Conservation (phyloP, 1,140 invertebrate genomes). For the Papilio glaucus region DNA sequence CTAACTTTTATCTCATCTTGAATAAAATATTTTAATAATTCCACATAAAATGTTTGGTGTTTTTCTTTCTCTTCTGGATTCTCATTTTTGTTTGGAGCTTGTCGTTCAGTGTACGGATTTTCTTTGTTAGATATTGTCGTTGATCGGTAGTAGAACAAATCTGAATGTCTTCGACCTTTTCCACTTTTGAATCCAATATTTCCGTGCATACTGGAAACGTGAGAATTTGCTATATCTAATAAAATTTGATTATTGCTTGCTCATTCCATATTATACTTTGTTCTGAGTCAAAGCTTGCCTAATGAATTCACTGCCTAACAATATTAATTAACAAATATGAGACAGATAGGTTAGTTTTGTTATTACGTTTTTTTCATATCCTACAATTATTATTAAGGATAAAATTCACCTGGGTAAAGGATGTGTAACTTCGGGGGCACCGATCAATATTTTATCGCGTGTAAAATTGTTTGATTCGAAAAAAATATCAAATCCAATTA, state of each 20-base stretch:
- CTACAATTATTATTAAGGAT: too few species aligned
- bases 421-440: constrained; percentile 84
- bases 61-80: constrained; percentile 59
- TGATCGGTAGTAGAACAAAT: background rate
- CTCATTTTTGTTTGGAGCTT: constrained; percentile 42
- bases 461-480: constrained; percentile 87
- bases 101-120: background rate
- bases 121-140: constrained; percentile 29
- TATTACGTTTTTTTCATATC: too few species aligned
- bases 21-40: constrained; percentile 68
- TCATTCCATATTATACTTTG: too few species aligned
- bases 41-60: constrained; percentile 66
- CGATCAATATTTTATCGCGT: constrained; percentile 86
- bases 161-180: constrained; percentile 29
- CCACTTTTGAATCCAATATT: constrained; percentile 54
- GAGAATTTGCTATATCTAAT: background rate
- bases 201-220: constrained; percentile 57
- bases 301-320: too few species aligned
- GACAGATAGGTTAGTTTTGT: too few species aligned
- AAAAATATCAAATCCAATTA: constrained; percentile 88
- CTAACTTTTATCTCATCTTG: constrained; percentile 54
- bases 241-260: too few species aligned
- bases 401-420: constrained; percentile 86
- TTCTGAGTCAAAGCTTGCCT: too few species aligned
- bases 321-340: too few species aligned